Conservation (phyloP, 2,797 vertebrate species). For the Echiichthys vipera region DNA sequence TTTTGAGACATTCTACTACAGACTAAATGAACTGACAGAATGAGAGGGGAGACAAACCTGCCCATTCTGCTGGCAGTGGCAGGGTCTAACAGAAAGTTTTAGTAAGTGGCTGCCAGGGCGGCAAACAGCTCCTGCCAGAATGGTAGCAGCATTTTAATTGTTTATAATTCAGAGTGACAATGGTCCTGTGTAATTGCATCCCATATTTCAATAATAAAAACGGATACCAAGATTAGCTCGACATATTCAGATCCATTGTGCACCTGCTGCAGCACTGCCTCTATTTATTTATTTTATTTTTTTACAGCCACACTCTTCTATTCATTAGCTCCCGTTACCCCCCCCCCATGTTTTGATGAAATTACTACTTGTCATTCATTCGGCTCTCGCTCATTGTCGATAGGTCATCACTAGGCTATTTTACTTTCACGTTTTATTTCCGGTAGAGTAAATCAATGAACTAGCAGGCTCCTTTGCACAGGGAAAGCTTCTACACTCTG, state of each 20-base stretch:
- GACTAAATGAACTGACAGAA: constrained; percentile 7
- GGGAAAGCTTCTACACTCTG: constrained; percentile 4
- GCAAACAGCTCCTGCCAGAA: neutral
- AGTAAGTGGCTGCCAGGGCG: neutral
- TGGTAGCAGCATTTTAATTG: neutral
- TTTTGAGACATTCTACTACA: neutral
- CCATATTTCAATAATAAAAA: constrained; percentile 12
- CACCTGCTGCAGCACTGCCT: constrained; percentile 6
- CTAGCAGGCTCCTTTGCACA: neutral
- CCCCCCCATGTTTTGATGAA: neutral
- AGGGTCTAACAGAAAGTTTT: neutral
- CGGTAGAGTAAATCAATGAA: neutral
- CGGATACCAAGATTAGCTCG: constrained; percentile 6
- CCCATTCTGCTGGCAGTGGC: constrained; percentile 1
- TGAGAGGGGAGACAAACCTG: neutral
- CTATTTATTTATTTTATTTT: neutral
- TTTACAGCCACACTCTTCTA: neutral
- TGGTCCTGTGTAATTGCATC: neutral
- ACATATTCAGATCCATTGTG: constrained; percentile 5
- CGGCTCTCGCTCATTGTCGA: too few species aligned
- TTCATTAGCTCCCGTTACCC: neutral
- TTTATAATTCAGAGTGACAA: constrained; percentile 13
- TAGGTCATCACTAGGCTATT: neutral
- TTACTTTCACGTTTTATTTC: constrained; percentile 8
- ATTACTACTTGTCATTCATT: neutral